phyloP scores from a whole-genome alignment of 1,140 invertebrate species.

The Chymomyza costata region DNA sequence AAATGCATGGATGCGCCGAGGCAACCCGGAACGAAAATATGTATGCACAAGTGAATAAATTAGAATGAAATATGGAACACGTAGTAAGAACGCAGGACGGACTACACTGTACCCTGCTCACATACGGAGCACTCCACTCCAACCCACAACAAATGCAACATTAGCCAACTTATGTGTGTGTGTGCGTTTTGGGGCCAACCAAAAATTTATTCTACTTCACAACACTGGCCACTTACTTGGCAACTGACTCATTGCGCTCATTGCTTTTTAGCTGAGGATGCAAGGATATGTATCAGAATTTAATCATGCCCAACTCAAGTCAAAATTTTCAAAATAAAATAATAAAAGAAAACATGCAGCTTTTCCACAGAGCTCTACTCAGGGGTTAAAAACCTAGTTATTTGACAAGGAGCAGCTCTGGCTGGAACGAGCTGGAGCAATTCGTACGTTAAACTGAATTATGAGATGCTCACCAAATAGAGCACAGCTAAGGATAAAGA shows the following conservation, averaged over 20 bases:
- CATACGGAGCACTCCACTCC: conserved; percentile 6
- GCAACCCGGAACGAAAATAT: conserved; percentile 71
- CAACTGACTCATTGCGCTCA: conserved; percentile 60
- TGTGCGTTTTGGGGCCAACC: neutral
- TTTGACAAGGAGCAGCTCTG: no score
- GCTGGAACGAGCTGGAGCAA: no score
- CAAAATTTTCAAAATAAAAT: conserved; percentile 45
- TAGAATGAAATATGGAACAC: conserved; percentile 73
- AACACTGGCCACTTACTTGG: conserved; percentile 39
- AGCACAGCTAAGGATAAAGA: no score
- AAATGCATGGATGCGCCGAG: conserved; percentile 71
- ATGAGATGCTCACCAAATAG: no score
- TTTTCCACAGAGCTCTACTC: no score
- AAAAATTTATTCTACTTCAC: no score
- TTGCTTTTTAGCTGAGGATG: neutral
- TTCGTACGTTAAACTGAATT: no score
- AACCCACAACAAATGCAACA: conserved; percentile 49
- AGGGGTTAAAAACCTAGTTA: no score
- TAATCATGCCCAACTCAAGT: conserved; percentile 67
- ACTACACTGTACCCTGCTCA: conserved; percentile 12
- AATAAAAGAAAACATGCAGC: no score
- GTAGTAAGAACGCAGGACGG: conserved; percentile 53
- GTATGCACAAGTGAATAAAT: conserved; percentile 72
- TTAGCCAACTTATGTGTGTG: conserved; percentile 13
- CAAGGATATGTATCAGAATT: conserved; percentile 49